These are phyloP conservation scores for Sinocyclocheilus rhinocerous DNA, from an alignment of 2,113 vertebrate species.

Conservation along the genomic window DNA sequence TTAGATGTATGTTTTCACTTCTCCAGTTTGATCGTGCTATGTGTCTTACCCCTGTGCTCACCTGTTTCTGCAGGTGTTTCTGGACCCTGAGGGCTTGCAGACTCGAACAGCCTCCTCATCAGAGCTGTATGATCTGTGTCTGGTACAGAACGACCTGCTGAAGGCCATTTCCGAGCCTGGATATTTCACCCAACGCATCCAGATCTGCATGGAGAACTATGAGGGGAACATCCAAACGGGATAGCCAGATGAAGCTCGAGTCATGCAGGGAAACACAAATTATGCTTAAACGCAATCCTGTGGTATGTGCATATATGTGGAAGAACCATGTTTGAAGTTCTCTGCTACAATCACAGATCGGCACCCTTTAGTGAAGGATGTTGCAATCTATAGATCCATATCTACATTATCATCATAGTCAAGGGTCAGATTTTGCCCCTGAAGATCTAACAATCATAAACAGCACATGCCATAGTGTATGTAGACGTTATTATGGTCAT, in stretches of 20 bases:
- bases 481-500: not conserved
- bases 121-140: constrained; percentile 80
- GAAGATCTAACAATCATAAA: not conserved
- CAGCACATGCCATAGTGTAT: not conserved
- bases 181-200: constrained; percentile 82
- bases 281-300: not conserved
- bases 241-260: constrained; percentile 43
- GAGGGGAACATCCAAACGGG: constrained; percentile 75
- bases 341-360: constrained; percentile 6
- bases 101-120: constrained; percentile 71
- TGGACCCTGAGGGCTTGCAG: constrained; percentile 59
- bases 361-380: not conserved
- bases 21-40: not conserved
- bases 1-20: not conserved
- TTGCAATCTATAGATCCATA: not conserved
- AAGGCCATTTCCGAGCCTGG: constrained; percentile 79
- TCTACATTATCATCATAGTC: not conserved
- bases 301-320: not conserved
- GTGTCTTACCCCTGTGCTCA: not conserved
- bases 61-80: constrained; percentile 78
- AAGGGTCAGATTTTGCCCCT: not conserved
- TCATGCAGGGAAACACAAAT: not conserved
- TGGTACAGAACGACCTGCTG: constrained; percentile 87
- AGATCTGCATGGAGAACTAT: constrained; percentile 84
- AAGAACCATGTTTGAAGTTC: not conserved